Base-by-base conservation (phyloP, 2,888 invertebrate species). In the Caenorhabditis panamensis region DNA sequence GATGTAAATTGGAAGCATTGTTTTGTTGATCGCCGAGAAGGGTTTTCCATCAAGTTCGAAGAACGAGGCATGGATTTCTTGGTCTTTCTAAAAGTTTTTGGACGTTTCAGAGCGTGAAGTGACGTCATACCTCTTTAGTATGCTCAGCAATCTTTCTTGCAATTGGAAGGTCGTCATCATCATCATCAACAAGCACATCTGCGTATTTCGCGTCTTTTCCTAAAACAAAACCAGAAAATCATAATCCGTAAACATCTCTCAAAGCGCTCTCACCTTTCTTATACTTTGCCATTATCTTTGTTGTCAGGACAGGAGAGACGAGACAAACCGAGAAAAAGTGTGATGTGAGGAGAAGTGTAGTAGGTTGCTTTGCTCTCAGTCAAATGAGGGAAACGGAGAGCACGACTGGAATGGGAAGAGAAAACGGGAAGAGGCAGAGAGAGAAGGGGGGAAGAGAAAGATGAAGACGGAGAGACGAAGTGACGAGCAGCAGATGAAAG, bases 41-140 rank as follows among this genome's bases (percentile, higher is more conserved):
- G 88, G 86, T 59, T 79, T 81, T 47, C 88, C 88, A 75, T 88
- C 86, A n/a, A 88, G 72, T 9, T 84, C 68, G 47, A 90, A 88
- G n/a, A 81, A 76, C 1, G 82, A 82, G 2, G 79, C 56, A 78
- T 85, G 84, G 11, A 87, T 81, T 20, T 77, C 69, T 41, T 78
- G 79, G 62, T 83, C 86, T 73, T 84, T 73, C 85, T 88, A 64
- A 37, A 68, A 56, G 13, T 5, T 6, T 31, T 31, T 37, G 18
- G 28, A 51, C 8, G 20, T 20, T 16, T 1, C 9, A 28, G 44
- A 47, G 28, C 9, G 20, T 22, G 26, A 63, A 62, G 22, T 61
- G 61, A 69, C 37, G 51, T 69, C 69, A 71, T 31, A 85, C 85
- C 76, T 87, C 87, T 75, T 82, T 84, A 9, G 86, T 83, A 26